phyloP scores from a whole-genome alignment of 2,888 invertebrate species.

The Aphelenchoides bicaudatus region DNA sequence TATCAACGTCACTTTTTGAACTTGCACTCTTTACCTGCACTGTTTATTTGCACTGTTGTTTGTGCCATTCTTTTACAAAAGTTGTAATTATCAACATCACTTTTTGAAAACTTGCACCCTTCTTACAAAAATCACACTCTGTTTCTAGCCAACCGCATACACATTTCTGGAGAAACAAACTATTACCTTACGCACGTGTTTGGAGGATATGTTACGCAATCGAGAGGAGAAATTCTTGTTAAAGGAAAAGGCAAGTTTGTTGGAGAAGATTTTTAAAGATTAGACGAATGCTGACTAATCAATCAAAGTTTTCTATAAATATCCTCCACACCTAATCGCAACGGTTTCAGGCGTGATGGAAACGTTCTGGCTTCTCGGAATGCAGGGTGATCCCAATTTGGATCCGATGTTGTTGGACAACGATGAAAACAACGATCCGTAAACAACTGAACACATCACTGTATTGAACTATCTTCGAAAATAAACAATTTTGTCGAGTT shows the following conservation, averaged over 20 bases:
- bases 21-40: background rate
- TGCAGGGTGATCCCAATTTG: background rate
- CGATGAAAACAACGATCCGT: too few relatives aligned
- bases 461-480: too few relatives aligned
- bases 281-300: background rate
- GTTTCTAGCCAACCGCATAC: constrained; percentile 33
- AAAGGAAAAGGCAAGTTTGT: constrained; percentile 37
- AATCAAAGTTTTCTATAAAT: too few relatives aligned
- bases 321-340: too few relatives aligned
- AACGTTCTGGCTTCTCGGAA: constrained; percentile 35
- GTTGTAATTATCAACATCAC: background rate
- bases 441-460: too few relatives aligned
- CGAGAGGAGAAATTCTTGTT: constrained; percentile 49
- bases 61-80: too few relatives aligned
- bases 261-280: background rate
- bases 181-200: constrained; percentile 31
- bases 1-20: background rate
- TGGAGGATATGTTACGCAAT: constrained; percentile 44
- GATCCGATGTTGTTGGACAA: too few relatives aligned
- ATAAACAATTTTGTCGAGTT: too few relatives aligned
- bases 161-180: constrained; percentile 28
- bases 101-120: background rate
- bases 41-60: too few relatives aligned
- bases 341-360: constrained; percentile 38
- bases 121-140: background rate